Evolutionary conservation across 2,888 invertebrate genomes (phyloP).

Genomic region (Danaus chrysippus): DNA sequence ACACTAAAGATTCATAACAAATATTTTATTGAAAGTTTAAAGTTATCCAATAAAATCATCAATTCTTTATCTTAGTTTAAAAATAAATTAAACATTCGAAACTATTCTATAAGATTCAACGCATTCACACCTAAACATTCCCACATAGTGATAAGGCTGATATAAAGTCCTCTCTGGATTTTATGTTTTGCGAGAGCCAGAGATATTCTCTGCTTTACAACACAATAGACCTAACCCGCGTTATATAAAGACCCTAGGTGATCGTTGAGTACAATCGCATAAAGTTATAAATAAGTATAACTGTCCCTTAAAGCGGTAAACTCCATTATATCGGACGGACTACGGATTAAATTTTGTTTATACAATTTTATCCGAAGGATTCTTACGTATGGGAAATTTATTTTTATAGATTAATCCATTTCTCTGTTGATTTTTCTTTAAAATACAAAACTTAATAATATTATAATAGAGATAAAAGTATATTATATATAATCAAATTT

Average conservation of each 20-base stretch:
- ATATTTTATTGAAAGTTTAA: too few relatives aligned
- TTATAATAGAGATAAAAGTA: too few relatives aligned
- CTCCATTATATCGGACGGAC: slow-evolving; percentile 48
- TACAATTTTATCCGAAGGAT: slow-evolving; percentile 45
- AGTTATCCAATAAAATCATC: too few relatives aligned
- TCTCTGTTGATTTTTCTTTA: too few relatives aligned
- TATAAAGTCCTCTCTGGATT: slow-evolving; percentile 55
- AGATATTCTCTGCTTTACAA: slow-evolving; percentile 54
- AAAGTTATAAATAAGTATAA: slow-evolving; percentile 68
- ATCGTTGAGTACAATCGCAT: slow-evolving; percentile 39
- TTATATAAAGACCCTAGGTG: slow-evolving; percentile 29
- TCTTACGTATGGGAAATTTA: slow-evolving; percentile 16
- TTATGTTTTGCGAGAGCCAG: slow-evolving; percentile 42
- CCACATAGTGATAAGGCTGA: slow-evolving; percentile 38
- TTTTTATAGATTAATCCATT: too few relatives aligned
- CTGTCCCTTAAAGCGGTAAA: slow-evolving; percentile 61
- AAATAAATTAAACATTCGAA: not conserved
- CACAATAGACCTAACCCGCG: slow-evolving; percentile 33
- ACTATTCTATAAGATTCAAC: slow-evolving; percentile 3
- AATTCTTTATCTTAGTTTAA: too few relatives aligned
- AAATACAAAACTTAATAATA: too few relatives aligned
- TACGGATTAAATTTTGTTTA: slow-evolving; percentile 63
- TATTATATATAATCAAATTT: too few relatives aligned
- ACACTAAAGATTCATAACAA: too few relatives aligned
- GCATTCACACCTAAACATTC: slow-evolving; percentile 15